Evolutionary conservation across 2,888 invertebrate species (phyloP), one percentile per base, ranked within the genome.

Genomic region (Rugalucina vietnamica): DNA sequence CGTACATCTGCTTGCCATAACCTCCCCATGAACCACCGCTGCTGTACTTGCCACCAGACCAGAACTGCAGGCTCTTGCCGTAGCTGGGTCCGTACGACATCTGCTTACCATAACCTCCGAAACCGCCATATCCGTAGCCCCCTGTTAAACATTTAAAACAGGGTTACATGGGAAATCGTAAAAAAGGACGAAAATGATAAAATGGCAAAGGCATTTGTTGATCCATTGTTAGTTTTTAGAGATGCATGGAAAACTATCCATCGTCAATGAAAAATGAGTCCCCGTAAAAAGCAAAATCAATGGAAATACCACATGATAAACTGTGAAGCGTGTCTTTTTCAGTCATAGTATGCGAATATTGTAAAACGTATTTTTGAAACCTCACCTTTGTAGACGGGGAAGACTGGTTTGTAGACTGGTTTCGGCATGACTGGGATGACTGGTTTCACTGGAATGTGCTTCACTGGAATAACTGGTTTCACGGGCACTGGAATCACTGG

Each of bases 341-440:
- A 49, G 14, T 49, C 49, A 14, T 12, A 49, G 43, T 18, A 12
- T 14, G 18, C 49, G 49, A 18, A 43, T 43, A 12, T 43, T 12
- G 43, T 43, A 43, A 43, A 43, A 18, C 12, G 43, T 18, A 43
- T 43, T 12, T 12, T 12, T 43, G n/a, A n/a, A n/a, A n/a, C 14
- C 54, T 54, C n/a, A 54, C 54, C 54, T 21, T 54, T 54, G 3
- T 14, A 4, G 3, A 60, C 76, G n/a, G 76, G 81, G 49, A 81
- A 76, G 8, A 81, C 76, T 36, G 81, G 81, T 24, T 65, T 81
- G 10, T 39, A 34, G 4, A 65, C 65, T 65, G 65, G 65, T 65
- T 65, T 60, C 54, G n/a, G 21, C 10, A n/a, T 18, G 8, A 54
- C 54, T 54, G 54, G 54, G 54, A 54, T 54, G 54, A 54, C n/a